phyloP scores from a whole-genome alignment of 2,797 vertebrate species.

The Centroberyx gerrardi region DNA sequence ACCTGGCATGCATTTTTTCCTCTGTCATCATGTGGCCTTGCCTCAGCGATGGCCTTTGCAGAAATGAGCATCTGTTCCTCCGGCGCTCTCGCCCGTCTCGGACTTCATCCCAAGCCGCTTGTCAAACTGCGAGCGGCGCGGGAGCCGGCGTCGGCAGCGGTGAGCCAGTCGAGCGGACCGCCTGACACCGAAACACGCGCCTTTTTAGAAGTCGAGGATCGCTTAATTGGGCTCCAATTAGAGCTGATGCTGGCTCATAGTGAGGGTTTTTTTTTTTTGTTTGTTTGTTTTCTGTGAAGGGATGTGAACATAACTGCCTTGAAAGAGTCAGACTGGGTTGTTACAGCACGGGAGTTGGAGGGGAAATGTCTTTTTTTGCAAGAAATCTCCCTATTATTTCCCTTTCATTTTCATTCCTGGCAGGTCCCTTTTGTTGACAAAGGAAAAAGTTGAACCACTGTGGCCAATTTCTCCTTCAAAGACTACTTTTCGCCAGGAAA shows the following conservation, averaged over 20 bases:
- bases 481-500: slow-evolving; percentile 35
- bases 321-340: neutral
- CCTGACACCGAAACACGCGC: too few species aligned
- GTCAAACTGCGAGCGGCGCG: neutral
- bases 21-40: neutral
- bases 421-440: slow-evolving; percentile 15
- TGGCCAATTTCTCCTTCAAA: slow-evolving; percentile 30
- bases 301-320: neutral
- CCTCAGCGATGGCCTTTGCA: neutral
- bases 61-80: slow-evolving; percentile 49
- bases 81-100: neutral
- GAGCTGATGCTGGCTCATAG: neutral
- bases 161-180: neutral
- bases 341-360: slow-evolving; percentile 14
- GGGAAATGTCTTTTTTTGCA: neutral
- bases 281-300: neutral
- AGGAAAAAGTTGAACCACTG: slow-evolving; percentile 15
- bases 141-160: neutral
- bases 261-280: neutral
- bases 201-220: neutral
- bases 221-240: neutral
- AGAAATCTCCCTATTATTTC: neutral
- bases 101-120: neutral
- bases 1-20: too few species aligned
- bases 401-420: slow-evolving; percentile 4